Evolutionary conservation across 1,140 invertebrate genomes (phyloP).

Genomic region (Eupristina koningsbergeri): DNA sequence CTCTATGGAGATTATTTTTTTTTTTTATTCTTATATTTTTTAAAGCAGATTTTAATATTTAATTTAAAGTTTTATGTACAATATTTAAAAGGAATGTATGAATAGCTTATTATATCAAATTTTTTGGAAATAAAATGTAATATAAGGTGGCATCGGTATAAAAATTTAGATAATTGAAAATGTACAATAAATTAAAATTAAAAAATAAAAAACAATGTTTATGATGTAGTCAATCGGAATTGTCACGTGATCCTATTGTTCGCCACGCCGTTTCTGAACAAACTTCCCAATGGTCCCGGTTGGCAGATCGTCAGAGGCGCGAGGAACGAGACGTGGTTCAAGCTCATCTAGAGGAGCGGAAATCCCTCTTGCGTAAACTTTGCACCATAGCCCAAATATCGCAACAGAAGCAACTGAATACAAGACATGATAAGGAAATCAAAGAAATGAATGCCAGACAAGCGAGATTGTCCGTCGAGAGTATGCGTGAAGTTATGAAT

Average conservation of each 20-base stretch:
- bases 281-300: slow-evolving; percentile 93
- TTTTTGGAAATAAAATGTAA: too few relatives aligned
- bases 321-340: slow-evolving; percentile 93
- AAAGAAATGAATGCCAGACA: slow-evolving; percentile 97
- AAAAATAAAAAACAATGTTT: slow-evolving; percentile 19
- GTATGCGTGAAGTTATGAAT: slow-evolving; percentile 93
- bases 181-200: too few relatives aligned
- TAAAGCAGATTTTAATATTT: too few relatives aligned
- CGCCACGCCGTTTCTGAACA: slow-evolving; percentile 90
- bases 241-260: slow-evolving; percentile 84
- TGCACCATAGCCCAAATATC: slow-evolving; percentile 87
- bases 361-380: slow-evolving; percentile 88
- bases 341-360: slow-evolving; percentile 87
- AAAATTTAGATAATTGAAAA: too few relatives aligned
- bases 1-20: too few relatives aligned
- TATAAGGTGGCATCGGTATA: too few relatives aligned
- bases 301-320: slow-evolving; percentile 89
- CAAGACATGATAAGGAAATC: slow-evolving; percentile 92
- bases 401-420: slow-evolving; percentile 93
- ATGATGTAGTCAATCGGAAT: slow-evolving; percentile 82
- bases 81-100: too few relatives aligned
- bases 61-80: too few relatives aligned
- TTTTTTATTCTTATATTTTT: too few relatives aligned
- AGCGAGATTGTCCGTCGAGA: slow-evolving; percentile 97
- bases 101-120: too few relatives aligned